Conservation (phyloP, 2,797 vertebrate species). For the Sebastes ruberrimus region DNA sequence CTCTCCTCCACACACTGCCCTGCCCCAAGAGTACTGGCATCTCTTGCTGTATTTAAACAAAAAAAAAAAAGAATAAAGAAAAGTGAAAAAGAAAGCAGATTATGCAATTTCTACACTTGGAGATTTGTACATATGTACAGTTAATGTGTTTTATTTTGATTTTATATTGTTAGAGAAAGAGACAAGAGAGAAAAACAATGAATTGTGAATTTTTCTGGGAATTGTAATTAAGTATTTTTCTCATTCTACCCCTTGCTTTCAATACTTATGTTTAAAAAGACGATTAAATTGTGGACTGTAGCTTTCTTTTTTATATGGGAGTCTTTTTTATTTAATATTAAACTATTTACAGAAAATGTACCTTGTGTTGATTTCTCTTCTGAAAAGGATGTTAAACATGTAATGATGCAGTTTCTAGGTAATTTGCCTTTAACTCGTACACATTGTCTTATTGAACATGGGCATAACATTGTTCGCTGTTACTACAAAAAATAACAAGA, state of each 20-base stretch:
- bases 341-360: constrained; percentile 82
- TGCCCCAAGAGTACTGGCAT: constrained; percentile 78
- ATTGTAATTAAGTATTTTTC: constrained; percentile 85
- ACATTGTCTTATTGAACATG: not conserved
- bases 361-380: constrained; percentile 50
- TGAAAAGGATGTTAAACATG: not conserved
- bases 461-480: fast-evolving
- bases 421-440: not conserved
- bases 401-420: not conserved
- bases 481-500: not conserved
- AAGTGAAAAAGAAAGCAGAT: constrained; percentile 85
- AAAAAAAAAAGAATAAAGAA: constrained; percentile 55
- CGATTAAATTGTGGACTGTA: constrained; percentile 85
- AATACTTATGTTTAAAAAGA: constrained; percentile 80
- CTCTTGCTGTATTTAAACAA: constrained; percentile 84
- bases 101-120: constrained; percentile 90
- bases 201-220: constrained; percentile 83
- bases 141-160: constrained; percentile 90
- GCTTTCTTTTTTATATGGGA: constrained; percentile 87
- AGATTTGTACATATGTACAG: constrained; percentile 90
- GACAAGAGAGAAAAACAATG: constrained; percentile 73
- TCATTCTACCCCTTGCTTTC: constrained; percentile 81
- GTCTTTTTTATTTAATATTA: constrained; percentile 87
- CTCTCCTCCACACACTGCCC: constrained; percentile 72
- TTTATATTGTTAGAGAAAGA: constrained; percentile 84